These are phyloP conservation scores for Mustela lutreola DNA, from an alignment of 2,113 vertebrate genomes.

Conservation along the genomic window DNA sequence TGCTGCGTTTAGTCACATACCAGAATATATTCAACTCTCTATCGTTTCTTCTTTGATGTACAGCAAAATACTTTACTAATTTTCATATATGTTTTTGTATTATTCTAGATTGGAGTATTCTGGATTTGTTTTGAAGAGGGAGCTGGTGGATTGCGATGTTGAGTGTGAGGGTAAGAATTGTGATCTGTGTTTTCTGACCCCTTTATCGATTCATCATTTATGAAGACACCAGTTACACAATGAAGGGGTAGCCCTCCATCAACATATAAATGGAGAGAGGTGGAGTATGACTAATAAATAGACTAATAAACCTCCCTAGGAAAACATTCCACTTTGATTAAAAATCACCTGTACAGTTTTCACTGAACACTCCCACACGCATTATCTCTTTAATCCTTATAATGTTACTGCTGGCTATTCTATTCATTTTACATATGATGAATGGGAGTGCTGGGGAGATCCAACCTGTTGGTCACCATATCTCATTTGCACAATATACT, in stretches of 20 bases:
- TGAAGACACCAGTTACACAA: neutral
- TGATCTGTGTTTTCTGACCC: neutral
- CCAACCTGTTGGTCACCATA: too few relatives aligned
- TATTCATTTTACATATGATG: neutral
- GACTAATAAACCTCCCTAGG: neutral
- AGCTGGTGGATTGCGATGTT: neutral
- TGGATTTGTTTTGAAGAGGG: neutral
- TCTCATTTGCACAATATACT: neutral
- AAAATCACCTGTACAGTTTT: neutral
- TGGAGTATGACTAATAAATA: neutral
- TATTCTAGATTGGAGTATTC: neutral
- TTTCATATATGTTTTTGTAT: neutral
- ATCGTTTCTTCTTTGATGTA: constrained; percentile 9
- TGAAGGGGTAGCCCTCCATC: neutral
- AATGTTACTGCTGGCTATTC: neutral
- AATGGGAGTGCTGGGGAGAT: neutral
- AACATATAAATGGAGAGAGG: neutral
- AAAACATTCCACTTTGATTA: neutral
- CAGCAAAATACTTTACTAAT: neutral
- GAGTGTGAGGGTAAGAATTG: neutral
- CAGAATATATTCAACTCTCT: neutral
- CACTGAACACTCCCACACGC: neutral
- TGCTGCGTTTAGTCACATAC: neutral
- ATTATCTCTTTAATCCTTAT: neutral
- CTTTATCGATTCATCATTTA: neutral